These are phyloP conservation scores for Thomomys bottae DNA, from an alignment of 2,113 vertebrate species.

Conservation along the genomic window DNA sequence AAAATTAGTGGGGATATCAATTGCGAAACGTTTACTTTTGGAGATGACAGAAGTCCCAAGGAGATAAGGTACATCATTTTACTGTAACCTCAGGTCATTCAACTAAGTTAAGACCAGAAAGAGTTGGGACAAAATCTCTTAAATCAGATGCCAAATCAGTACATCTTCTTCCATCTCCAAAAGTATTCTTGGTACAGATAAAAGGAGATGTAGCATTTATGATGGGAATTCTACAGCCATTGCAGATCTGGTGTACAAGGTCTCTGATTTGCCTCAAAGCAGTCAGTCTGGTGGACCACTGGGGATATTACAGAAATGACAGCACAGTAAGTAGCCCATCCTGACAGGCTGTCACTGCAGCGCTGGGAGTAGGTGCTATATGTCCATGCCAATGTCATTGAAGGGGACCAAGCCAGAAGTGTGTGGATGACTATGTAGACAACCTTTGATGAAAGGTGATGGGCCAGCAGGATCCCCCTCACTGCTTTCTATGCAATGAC, in stretches of 20 bases:
- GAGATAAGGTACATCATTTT: neutral
- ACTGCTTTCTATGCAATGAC: neutral
- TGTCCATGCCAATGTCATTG: neutral
- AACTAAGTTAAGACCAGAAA: conserved; percentile 25
- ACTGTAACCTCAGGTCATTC: neutral
- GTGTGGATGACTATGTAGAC: neutral
- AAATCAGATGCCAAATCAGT: neutral
- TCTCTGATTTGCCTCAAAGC: neutral
- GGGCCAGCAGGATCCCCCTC: neutral
- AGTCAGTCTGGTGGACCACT: neutral
- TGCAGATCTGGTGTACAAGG: neutral
- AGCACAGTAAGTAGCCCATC: neutral
- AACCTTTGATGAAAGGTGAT: neutral
- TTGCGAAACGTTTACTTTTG: neutral
- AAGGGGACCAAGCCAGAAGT: neutral
- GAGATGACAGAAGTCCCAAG: neutral
- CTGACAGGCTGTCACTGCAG: too few species aligned
- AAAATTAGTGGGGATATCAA: neutral
- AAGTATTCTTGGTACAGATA: neutral
- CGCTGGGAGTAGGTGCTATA: neutral
- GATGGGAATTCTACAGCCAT: neutral
- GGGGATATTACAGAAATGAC: neutral
- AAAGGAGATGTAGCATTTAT: neutral
- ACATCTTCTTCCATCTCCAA: neutral
- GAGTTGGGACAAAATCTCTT: neutral